phyloP scores from a whole-genome alignment of 2,797 vertebrate genomes.

The Rhadinocentrus ornatus region DNA sequence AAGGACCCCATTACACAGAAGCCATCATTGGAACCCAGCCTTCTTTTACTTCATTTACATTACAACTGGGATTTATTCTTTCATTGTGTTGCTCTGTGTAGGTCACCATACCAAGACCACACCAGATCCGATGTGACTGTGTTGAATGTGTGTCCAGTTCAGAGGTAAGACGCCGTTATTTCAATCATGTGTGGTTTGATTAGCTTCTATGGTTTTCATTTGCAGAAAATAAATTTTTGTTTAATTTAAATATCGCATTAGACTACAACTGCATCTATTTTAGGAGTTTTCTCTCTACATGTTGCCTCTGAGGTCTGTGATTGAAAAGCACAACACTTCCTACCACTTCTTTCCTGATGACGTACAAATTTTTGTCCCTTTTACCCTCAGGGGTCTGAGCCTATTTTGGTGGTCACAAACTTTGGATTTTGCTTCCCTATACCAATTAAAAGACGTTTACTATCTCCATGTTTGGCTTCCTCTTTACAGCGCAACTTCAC shows the following conservation, averaged over 20 bases:
- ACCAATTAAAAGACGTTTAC: no score
- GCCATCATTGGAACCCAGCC: no score
- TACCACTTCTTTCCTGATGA: no score
- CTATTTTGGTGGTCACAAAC: no score
- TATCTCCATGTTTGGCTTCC: no score
- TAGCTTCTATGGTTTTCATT: background rate
- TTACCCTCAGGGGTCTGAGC: no score
- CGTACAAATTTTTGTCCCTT: no score
- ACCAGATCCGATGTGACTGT: constrained; percentile 96
- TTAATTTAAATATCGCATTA: background rate
- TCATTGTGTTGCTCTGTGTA: constrained; percentile 23
- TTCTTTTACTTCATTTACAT: background rate
- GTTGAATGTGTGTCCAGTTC: constrained; percentile 96
- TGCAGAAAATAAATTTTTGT: background rate
- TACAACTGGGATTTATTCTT: background rate
- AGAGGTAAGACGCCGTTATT: constrained; percentile 70
- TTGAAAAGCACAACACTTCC: no score
- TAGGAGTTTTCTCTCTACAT: background rate
- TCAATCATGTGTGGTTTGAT: background rate
- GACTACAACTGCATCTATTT: background rate
- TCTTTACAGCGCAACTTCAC: no score
- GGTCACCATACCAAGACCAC: constrained; percentile 94
- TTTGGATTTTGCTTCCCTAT: no score
- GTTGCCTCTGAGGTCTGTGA: no score
- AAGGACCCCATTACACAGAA: constrained; percentile 8